phyloP scores from a whole-genome alignment of 2,113 vertebrate species.

The Ptyas mucosa region DNA sequence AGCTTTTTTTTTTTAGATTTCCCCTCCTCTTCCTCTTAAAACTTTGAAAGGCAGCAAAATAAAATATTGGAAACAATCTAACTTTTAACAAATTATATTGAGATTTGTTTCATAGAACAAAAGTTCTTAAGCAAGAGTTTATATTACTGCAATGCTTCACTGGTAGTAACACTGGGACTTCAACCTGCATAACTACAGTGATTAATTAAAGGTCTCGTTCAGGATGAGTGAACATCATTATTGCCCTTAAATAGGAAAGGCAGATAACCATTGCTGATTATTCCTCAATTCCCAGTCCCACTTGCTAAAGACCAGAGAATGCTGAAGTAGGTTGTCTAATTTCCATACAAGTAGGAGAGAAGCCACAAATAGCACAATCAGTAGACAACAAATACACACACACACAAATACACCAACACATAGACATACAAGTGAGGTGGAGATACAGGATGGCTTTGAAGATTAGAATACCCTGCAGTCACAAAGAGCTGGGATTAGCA shows the following conservation, averaged over 20 bases:
- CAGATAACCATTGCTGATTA: conserved; percentile 82
- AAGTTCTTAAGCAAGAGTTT: conserved; percentile 68
- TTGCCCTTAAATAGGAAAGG: conserved; percentile 88
- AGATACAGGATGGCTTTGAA: conserved; percentile 44
- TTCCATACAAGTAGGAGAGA: conserved; percentile 59
- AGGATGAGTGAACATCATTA: conserved; percentile 87
- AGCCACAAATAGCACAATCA: conserved; percentile 63
- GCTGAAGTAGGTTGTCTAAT: conserved; percentile 64
- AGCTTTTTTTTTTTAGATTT: not conserved
- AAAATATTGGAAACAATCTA: conserved; percentile 54
- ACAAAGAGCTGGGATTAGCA: conserved; percentile 7
- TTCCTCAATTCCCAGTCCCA: conserved; percentile 72
- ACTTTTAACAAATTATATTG: conserved; percentile 63
- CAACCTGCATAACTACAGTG: conserved; percentile 86
- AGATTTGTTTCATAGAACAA: conserved; percentile 71
- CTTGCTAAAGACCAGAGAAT: conserved; percentile 73
- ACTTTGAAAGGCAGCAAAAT: conserved; percentile 51
- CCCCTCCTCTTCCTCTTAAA: not conserved
- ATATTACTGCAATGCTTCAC: conserved; percentile 67
- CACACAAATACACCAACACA: not conserved
- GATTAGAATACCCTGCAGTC: conserved; percentile 31
- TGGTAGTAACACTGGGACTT: conserved; percentile 73
- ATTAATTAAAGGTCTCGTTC: conserved; percentile 87
- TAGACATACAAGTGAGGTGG: conserved; percentile 29
- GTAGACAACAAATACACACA: conserved; percentile 10